These are phyloP conservation scores for Rhagologus leucostigma DNA, from an alignment of 2,113 vertebrate species.

Conservation along the genomic window DNA sequence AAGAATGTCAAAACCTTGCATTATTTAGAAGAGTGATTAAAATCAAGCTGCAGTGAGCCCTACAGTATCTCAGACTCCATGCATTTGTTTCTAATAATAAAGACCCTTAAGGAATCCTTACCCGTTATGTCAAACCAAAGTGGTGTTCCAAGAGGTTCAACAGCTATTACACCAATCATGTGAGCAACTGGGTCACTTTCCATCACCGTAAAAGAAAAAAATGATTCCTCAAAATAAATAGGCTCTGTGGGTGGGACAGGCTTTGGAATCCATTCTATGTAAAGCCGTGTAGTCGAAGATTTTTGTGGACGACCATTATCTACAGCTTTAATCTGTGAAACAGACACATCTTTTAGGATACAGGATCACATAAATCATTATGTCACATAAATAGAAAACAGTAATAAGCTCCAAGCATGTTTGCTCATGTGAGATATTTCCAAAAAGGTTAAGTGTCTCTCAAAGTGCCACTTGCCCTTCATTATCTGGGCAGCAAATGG, in stretches of 20 bases:
- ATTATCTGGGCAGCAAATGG: constrained; percentile 4
- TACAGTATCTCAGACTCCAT: not conserved
- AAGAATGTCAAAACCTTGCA: not conserved
- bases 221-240: constrained; percentile 87
- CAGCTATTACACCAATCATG: constrained; percentile 93
- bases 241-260: constrained; percentile 74
- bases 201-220: constrained; percentile 93
- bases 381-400: not conserved
- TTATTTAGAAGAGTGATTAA: not conserved
- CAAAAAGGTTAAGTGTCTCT: constrained; percentile 39
- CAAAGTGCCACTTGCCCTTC: constrained; percentile 35
- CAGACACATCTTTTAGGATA: constrained; percentile 23
- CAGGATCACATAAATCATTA: not conserved
- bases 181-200: constrained; percentile 96
- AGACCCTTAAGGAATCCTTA: constrained; percentile 52
- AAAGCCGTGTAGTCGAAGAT: constrained; percentile 88
- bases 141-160: constrained; percentile 81
- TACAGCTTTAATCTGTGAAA: constrained; percentile 91
- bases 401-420: not conserved
- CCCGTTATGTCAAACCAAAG: constrained; percentile 98
- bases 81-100: constrained; percentile 28
- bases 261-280: constrained; percentile 95
- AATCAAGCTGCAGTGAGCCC: not conserved
- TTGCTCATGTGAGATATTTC: not conserved
- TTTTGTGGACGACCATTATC: constrained; percentile 97